Evolutionary conservation across 2,113 vertebrate genomes (phyloP).

Genomic region (Vulpes vulpes): DNA sequence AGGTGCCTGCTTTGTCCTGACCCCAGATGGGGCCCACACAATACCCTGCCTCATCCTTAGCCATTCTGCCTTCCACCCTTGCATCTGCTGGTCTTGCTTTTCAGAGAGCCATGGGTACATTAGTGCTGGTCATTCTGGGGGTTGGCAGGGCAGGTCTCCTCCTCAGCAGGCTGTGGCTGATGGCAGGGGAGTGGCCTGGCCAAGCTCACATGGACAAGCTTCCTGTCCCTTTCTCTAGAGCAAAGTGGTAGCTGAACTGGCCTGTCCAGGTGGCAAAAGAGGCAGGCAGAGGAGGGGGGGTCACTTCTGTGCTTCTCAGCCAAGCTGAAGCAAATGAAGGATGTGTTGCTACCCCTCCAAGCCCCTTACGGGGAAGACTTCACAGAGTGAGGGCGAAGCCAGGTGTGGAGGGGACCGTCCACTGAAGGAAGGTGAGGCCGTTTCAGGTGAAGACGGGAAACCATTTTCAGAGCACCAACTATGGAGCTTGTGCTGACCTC

Average conservation of each 20-base stretch:
- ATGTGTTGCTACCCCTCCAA: background rate
- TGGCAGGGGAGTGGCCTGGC: background rate
- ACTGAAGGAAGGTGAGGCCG: background rate
- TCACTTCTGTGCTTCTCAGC: background rate
- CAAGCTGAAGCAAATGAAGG: fast-evolving
- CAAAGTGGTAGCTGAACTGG: background rate
- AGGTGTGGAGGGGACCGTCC: fast-evolving
- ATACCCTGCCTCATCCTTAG: background rate
- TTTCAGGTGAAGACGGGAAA: too few relatives aligned
- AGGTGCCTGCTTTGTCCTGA: background rate
- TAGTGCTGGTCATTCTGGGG: fast-evolving
- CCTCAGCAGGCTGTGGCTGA: fast-evolving
- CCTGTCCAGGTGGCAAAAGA: background rate
- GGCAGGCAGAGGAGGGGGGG: background rate
- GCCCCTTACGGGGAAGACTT: too few relatives aligned
- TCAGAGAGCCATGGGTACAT: fast-evolving
- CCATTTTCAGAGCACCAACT: fast-evolving
- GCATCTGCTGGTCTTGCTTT: fast-evolving
- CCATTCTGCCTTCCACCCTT: fast-evolving
- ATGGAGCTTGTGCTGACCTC: fast-evolving
- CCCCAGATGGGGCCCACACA: too few relatives aligned
- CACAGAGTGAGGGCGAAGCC: background rate
- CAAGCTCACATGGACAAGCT: fast-evolving
- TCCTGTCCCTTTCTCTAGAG: background rate
- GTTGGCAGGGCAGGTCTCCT: background rate